Base-by-base conservation (phyloP, 92 coral and sea anemone genomes). In the Palythoa caribaeorum region DNA sequence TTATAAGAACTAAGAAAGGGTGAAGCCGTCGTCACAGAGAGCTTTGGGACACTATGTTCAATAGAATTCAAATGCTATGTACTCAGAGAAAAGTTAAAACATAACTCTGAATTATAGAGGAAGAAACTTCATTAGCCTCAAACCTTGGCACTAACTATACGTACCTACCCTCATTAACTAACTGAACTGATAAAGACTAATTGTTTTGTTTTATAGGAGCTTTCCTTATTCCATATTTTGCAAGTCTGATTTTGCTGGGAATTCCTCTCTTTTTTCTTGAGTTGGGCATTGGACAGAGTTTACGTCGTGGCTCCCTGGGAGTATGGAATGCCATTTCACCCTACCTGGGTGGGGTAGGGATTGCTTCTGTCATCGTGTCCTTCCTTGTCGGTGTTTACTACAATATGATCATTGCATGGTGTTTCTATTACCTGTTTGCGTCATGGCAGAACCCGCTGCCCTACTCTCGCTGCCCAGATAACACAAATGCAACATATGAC, bases 361-460 rank as follows among this genome's bases (percentile, higher is more conserved):
- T 90, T 78, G 96, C 96, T 69, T 92, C 94, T 11, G 92, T 96
- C 54, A 87, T 94, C 0, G 98, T 96, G 44, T 96, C 98, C 37
- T 88, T 94, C 68, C 85, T 96, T 17, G 98, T 96, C 44, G 94
- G 96, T 72, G 92, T 96, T 62, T 96, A 96, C 88, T 96, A 96
- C 93, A 96, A 96, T 92, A 96, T 96, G 98, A 92, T 96, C 71
- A 96, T 96, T n/a, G 94, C 98, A 1, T 96, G 98, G 98, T 91
- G 96, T 60, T 96, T 96, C 62, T 96, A 96, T 68, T 96, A 96
- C 38, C 84, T 94, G 90, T 96, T 96, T 76, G 96, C 97, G 1
- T 91, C 98, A 28, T 93, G 94, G 92, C 98, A 96, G 78, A 77
- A 83, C 28, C 93, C 92, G 36, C 83, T 96, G 10, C 98, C 98